Percentiles rank a stretch among this genome's conserved stretches.
Conservation (phyloP, 1,140 invertebrate genomes). For the Lepidurus arcticus region DNA sequence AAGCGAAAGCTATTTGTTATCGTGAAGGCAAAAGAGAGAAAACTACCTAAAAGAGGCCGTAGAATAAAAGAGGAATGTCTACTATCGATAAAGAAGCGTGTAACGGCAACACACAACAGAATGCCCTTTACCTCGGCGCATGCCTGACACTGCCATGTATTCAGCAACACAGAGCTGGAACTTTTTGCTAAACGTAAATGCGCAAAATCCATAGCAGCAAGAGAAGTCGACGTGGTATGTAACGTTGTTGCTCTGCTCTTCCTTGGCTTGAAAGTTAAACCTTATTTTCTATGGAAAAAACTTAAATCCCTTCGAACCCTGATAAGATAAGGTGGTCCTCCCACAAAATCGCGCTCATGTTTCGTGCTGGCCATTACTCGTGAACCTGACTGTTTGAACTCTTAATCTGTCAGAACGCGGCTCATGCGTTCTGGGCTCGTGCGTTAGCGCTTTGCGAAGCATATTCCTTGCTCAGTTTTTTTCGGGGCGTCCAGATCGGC, state of each 20-base stretch:
- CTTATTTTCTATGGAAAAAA: neutral
- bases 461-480: neutral
- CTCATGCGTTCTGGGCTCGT: neutral
- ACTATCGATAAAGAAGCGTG: too few relatives aligned
- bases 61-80: too few relatives aligned
- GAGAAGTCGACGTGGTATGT: too few relatives aligned
- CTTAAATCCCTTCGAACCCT: neutral
- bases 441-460: neutral
- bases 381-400: slow-evolving; percentile 4
- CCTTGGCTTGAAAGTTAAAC: neutral
- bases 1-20: too few relatives aligned
- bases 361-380: neutral
- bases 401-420: neutral
- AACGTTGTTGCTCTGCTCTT: neutral
- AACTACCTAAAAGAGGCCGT: too few relatives aligned
- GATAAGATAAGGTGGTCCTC: slow-evolving; percentile 18
- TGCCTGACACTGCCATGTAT: too few relatives aligned
- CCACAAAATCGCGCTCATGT: neutral
- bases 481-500: neutral
- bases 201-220: neutral
- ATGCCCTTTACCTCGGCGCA: too few relatives aligned
- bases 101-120: too few relatives aligned
- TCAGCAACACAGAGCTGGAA: too few relatives aligned
- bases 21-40: too few relatives aligned
- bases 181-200: too few relatives aligned